Evolutionary conservation across 2,113 vertebrate genomes (phyloP).

Genomic region (Rana temporaria): DNA sequence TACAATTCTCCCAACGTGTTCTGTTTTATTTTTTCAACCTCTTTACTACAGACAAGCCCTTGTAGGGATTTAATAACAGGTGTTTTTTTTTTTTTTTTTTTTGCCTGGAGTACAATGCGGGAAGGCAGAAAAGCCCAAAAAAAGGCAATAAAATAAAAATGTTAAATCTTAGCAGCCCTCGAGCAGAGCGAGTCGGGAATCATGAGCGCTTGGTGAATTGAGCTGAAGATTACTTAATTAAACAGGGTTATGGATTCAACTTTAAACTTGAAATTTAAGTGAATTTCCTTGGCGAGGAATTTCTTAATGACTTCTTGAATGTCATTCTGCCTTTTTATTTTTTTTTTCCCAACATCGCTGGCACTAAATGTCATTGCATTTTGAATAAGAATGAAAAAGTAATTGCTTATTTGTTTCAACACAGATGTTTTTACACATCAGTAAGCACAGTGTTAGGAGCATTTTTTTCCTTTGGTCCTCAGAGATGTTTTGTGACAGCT

Average conservation of each 20-base stretch:
- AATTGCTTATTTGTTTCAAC: conserved; percentile 63
- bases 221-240: conserved; percentile 73
- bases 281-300: conserved; percentile 64
- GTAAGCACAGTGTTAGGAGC: conserved; percentile 40
- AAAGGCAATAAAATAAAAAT: conserved; percentile 67
- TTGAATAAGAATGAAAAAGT: conserved; percentile 60
- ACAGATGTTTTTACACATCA: conserved; percentile 56
- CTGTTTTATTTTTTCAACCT: conserved; percentile 65
- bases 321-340: conserved; percentile 60
- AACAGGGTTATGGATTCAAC: conserved; percentile 67
- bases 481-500: conserved; percentile 47
- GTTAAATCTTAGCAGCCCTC: conserved; percentile 63
- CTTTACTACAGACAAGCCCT: conserved; percentile 66
- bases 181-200: conserved; percentile 66
- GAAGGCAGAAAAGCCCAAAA: conserved; percentile 65
- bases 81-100: conserved; percentile 54
- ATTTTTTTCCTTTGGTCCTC: conserved; percentile 45
- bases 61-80: conserved; percentile 67
- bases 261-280: conserved; percentile 71
- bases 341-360: conserved; percentile 37
- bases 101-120: conserved; percentile 63
- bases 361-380: conserved; percentile 61
- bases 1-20: conserved; percentile 58
- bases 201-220: conserved; percentile 67
- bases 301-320: conserved; percentile 64